Percentiles rank a stretch among this genome's conserved stretches.
These are phyloP conservation scores for Siphamia tubifer DNA, from an alignment of 2,113 vertebrate genomes.

Conservation along the genomic window DNA sequence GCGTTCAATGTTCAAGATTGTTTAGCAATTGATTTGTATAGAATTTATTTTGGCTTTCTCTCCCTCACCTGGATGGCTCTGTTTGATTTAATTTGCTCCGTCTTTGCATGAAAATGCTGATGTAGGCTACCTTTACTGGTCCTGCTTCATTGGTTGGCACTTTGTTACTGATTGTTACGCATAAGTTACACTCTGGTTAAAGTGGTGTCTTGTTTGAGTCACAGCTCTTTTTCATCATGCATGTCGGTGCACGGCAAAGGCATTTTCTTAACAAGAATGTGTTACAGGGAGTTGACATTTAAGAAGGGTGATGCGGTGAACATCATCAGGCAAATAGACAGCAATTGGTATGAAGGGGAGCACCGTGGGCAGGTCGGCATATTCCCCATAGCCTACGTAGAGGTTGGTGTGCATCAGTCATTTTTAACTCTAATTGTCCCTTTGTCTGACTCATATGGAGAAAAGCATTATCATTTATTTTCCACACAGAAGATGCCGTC, in stretches of 20 bases:
- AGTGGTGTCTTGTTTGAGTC: neutral
- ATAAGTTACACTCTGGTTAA: neutral
- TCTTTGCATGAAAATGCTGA: constrained; percentile 17
- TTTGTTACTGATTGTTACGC: neutral
- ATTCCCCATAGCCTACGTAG: constrained; percentile 95
- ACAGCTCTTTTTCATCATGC: neutral
- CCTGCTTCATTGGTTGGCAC: constrained; percentile 3
- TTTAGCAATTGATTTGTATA: neutral
- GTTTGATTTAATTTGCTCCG: neutral
- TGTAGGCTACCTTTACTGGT: neutral
- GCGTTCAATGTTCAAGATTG: neutral
- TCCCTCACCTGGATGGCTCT: neutral
- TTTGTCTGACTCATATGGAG: neutral
- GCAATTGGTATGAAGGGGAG: constrained; percentile 98
- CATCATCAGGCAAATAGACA: constrained; percentile 98
- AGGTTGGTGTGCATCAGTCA: constrained; percentile 75
- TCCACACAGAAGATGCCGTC: constrained; percentile 84
- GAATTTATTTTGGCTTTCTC: neutral
- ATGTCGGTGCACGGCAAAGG: neutral
- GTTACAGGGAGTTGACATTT: constrained; percentile 94
- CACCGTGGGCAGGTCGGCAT: constrained; percentile 92
- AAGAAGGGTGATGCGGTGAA: constrained; percentile 96
- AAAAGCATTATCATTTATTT: neutral
- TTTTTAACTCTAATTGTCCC: neutral
- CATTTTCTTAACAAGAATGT: constrained; percentile 26